Conservation (phyloP, 2,888 invertebrate species). For the Agrochola macilenta region DNA sequence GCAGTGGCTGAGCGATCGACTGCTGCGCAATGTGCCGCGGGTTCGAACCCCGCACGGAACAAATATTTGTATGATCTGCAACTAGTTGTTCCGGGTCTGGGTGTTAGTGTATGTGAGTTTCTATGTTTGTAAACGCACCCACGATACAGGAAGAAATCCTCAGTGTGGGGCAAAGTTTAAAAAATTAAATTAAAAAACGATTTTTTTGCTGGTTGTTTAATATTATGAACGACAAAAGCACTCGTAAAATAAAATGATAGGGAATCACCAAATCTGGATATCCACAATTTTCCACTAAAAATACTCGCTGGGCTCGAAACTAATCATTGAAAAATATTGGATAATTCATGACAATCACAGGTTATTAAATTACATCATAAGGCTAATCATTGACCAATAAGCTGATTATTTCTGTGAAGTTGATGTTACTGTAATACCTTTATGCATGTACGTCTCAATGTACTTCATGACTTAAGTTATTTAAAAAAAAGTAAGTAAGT, state of each 20-base stretch:
- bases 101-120: too few species aligned
- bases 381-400: neutral
- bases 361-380: neutral
- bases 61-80: too few species aligned
- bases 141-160: too few species aligned
- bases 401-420: neutral
- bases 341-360: neutral
- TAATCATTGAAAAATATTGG: neutral
- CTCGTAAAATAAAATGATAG: constrained; percentile 2
- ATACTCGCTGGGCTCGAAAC: neutral
- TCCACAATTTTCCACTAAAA: neutral
- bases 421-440: neutral
- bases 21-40: too few species aligned
- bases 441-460: neutral
- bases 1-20: too few species aligned
- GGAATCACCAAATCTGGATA: neutral
- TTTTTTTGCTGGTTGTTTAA: neutral
- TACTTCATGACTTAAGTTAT: neutral
- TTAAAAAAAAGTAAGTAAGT: too few species aligned
- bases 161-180: too few species aligned
- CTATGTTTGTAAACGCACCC: too few species aligned
- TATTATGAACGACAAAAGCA: neutral
- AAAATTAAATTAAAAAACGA: too few species aligned
- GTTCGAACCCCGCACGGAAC: too few species aligned
- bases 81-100: too few species aligned